Percentiles rank a stretch among this genome's conserved stretches.
Evolutionary conservation across 2,113 vertebrate species (phyloP).

Genomic region (Vimba vimba): DNA sequence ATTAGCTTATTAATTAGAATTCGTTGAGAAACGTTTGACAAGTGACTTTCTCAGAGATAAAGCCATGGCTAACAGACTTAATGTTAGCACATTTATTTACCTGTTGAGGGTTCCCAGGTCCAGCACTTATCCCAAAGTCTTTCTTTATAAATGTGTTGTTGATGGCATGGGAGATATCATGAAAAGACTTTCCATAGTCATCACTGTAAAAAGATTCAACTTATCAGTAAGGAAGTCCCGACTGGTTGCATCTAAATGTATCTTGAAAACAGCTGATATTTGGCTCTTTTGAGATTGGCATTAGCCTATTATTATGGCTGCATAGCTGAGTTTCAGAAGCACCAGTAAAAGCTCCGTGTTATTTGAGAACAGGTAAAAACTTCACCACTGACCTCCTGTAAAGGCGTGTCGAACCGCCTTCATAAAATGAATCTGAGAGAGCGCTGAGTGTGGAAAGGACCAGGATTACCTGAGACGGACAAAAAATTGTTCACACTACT

Average conservation of each 20-base stretch:
- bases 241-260: not conserved
- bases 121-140: conserved; percentile 79
- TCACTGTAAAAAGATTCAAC: conserved; percentile 63
- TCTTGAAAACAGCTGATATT: not conserved
- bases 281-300: not conserved
- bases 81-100: conserved; percentile 58
- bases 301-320: not conserved
- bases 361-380: not conserved
- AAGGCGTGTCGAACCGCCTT: conserved; percentile 74
- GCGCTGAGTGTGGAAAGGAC: conserved; percentile 77
- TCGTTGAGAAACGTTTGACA: not conserved
- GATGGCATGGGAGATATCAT: conserved; percentile 78
- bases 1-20: not conserved
- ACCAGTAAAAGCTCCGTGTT: not conserved
- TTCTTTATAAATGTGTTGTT: conserved; percentile 78
- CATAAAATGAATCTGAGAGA: conserved; percentile 67
- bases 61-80: not conserved
- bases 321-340: not conserved
- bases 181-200: conserved; percentile 82
- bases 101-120: conserved; percentile 73
- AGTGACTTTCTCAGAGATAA: not conserved
- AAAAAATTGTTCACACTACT: not conserved
- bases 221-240: not conserved
- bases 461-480: conserved; percentile 72
- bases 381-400: conserved; percentile 75